phyloP scores from a whole-genome alignment of 2,113 vertebrate genomes.

The Tachycineta bicolor region DNA sequence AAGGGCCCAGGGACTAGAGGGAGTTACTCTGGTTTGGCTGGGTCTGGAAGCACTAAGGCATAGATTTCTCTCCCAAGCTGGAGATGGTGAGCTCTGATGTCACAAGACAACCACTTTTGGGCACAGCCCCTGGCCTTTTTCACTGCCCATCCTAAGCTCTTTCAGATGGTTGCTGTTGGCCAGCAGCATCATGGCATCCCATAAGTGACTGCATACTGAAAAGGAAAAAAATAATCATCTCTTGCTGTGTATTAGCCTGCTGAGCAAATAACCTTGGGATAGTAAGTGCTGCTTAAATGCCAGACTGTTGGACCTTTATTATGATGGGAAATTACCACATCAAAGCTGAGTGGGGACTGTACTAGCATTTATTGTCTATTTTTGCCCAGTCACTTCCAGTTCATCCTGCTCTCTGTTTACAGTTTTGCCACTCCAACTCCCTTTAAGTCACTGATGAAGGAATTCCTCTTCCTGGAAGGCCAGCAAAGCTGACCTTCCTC shows the following conservation, averaged over 20 bases:
- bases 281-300: neutral
- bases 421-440: neutral
- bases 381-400: neutral
- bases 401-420: neutral
- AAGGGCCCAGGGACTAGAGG: neutral
- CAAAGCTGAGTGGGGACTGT: neutral
- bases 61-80: neutral
- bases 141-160: neutral
- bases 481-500: neutral
- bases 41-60: neutral
- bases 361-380: neutral
- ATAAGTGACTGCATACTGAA: neutral
- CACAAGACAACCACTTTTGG: neutral
- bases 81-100: neutral
- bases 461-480: neutral
- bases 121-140: neutral
- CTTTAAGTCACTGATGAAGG: conserved; percentile 4
- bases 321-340: neutral
- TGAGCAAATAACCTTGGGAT: neutral
- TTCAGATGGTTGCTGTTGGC: neutral
- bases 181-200: neutral
- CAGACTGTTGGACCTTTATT: neutral
- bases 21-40: neutral
- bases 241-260: neutral
- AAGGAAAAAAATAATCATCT: neutral